Evolutionary conservation across 2,888 invertebrate genomes (phyloP).

Genomic region (Autographa pulchrina): DNA sequence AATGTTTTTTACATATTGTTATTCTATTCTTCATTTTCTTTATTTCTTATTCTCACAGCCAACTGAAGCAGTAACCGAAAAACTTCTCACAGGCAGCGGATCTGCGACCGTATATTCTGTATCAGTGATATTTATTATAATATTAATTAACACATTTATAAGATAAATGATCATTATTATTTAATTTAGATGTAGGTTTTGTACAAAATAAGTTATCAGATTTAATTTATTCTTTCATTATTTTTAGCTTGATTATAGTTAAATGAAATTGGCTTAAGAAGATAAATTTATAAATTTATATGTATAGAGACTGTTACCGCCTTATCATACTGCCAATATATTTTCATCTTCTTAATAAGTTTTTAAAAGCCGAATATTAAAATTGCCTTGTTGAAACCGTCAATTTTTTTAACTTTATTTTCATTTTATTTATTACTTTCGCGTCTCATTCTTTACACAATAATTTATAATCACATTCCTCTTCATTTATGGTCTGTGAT

Average conservation of each 20-base stretch:
- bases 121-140: slow-evolving; percentile 15
- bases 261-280: not conserved
- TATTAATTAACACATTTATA: slow-evolving; percentile 14
- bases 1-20: no score
- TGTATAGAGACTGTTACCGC: not conserved
- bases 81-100: slow-evolving; percentile 29
- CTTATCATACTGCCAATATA: not conserved
- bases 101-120: slow-evolving; percentile 28
- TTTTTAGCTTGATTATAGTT: not conserved
- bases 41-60: slow-evolving; percentile 49
- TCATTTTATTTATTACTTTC: not conserved
- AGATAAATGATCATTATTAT: slow-evolving; percentile 15
- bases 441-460: not conserved
- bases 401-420: not conserved
- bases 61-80: slow-evolving; percentile 52
- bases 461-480: not conserved
- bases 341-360: not conserved
- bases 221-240: not conserved
- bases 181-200: slow-evolving; percentile 6
- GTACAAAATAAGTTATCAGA: not conserved
- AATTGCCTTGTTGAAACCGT: not conserved
- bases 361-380: not conserved
- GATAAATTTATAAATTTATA: not conserved
- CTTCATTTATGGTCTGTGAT: not conserved
- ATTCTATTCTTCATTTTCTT: no score